Percentiles rank a stretch among this genome's conserved stretches.
These are phyloP conservation scores for Agapornis roseicollis DNA, from an alignment of 2,113 vertebrate species.

Conservation along the genomic window DNA sequence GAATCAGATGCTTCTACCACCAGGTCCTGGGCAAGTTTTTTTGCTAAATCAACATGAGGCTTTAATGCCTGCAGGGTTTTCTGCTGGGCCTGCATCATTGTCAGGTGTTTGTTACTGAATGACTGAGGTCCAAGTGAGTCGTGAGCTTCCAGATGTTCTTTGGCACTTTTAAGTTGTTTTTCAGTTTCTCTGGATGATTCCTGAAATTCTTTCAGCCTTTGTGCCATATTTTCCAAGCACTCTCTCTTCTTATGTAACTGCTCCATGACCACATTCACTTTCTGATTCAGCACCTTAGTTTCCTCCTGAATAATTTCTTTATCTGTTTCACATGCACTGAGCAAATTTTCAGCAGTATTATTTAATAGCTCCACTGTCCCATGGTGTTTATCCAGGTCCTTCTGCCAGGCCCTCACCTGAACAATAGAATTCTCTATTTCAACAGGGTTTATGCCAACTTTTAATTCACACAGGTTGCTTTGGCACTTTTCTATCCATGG, in stretches of 20 bases:
- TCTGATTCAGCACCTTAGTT: slow-evolving; percentile 75
- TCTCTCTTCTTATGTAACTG: slow-evolving; percentile 84
- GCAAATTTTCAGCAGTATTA: slow-evolving; percentile 81
- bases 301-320: slow-evolving; percentile 82
- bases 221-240: slow-evolving; percentile 83
- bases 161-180: slow-evolving; percentile 81
- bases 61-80: slow-evolving; percentile 84
- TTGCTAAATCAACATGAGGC: slow-evolving; percentile 81
- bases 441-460: slow-evolving; percentile 76
- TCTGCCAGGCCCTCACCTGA: slow-evolving; percentile 86
- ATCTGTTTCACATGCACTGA: slow-evolving; percentile 83
- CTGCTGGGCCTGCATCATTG: slow-evolving; percentile 91
- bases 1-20: slow-evolving; percentile 85
- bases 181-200: slow-evolving; percentile 83
- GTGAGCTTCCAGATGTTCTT: slow-evolving; percentile 83
- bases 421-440: slow-evolving; percentile 81
- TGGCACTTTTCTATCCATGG: slow-evolving; percentile 89
- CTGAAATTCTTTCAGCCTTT: slow-evolving; percentile 88
- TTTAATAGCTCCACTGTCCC: slow-evolving; percentile 87
- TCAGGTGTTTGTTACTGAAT: slow-evolving; percentile 89
- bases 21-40: slow-evolving; percentile 83
- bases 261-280: slow-evolving; percentile 81
- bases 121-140: slow-evolving; percentile 85
- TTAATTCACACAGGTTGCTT: slow-evolving; percentile 71
- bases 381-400: slow-evolving; percentile 90